These are phyloP conservation scores for Eupithecia vulgata DNA, from an alignment of 2,888 invertebrate genomes.

Conservation along the genomic window DNA sequence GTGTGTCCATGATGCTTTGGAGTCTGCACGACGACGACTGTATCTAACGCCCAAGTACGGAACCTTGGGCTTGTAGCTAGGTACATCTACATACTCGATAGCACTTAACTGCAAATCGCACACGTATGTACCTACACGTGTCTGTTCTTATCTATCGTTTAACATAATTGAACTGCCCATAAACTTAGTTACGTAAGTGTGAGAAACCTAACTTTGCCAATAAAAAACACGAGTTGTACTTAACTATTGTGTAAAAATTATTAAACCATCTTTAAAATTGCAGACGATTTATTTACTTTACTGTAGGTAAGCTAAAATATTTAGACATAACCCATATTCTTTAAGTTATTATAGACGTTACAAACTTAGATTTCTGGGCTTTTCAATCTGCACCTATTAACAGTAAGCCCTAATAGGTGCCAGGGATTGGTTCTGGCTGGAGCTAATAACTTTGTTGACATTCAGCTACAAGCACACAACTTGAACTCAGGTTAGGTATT, in stretches of 20 bases:
- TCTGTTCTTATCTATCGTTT: not conserved
- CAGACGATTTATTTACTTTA: not conserved
- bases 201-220: not conserved
- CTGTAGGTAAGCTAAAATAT: not conserved
- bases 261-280: not conserved
- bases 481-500: no score
- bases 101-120: constrained; percentile 33
- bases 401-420: not conserved
- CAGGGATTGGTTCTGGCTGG: not conserved
- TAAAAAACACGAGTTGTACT: not conserved
- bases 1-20: not conserved
- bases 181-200: not conserved
- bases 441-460: not conserved
- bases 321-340: not conserved
- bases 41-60: not conserved
- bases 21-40: not conserved
- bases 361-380: not conserved
- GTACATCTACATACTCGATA: not conserved
- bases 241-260: not conserved
- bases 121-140: constrained; percentile 15
- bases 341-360: no score
- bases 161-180: constrained; percentile 1
- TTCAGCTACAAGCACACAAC: not conserved
- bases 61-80: no score
- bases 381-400: not conserved